Base-by-base conservation (phyloP, 2,797 vertebrate genomes). In the Linurgus olivaceus region DNA sequence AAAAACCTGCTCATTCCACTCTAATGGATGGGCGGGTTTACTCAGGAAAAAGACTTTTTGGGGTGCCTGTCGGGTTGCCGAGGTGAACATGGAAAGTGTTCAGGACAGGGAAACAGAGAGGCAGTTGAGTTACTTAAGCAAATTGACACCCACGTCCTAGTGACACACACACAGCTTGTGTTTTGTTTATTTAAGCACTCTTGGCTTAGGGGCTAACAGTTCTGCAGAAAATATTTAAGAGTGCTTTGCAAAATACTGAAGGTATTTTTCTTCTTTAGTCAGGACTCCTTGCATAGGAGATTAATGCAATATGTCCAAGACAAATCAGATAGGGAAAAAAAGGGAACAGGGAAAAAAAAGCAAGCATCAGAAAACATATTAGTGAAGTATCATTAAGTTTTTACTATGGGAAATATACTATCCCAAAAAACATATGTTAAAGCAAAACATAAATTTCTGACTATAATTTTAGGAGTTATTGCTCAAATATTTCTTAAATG, bases 81-180 rank as follows among this genome's bases (percentile, higher is more conserved):
- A 55, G 80, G 72, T 37, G 33, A 86, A 35, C 17, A 35, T 4
- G 25, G 40, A 45, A 79, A 50, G 24, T 6, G 26, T 40, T 42
- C 51, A 80, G 26, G 40, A 86, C 5, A 70, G 14, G 25, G 29
- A 42, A 86, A 48, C 13, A 68, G 37, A 74, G 28, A 74, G 4
- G 31, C 15, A 55, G 40, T 68, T 72, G 54, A 63, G 10, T 26
- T 86, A 44, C 5, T 35, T 74, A 54, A 80, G 40, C 17, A 44
- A 52, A 25, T 19, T 90, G 58, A 62, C 1, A 0, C 0, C 1
- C 35, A 10, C 7, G 18, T 70, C 54, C 70, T 55, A 28, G 47
- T 55, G 37, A 70, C 42, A 85, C 26, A 68, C 24, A 77, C 61
- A 48, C 1, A 80, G 14, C 11, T 35, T 51, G 35, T 55, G 20